Percentiles rank a stretch among this genome's conserved stretches.
These are phyloP conservation scores for Notarius lentiginosus DNA, from an alignment of 2,113 vertebrate genomes.

Conservation along the genomic window DNA sequence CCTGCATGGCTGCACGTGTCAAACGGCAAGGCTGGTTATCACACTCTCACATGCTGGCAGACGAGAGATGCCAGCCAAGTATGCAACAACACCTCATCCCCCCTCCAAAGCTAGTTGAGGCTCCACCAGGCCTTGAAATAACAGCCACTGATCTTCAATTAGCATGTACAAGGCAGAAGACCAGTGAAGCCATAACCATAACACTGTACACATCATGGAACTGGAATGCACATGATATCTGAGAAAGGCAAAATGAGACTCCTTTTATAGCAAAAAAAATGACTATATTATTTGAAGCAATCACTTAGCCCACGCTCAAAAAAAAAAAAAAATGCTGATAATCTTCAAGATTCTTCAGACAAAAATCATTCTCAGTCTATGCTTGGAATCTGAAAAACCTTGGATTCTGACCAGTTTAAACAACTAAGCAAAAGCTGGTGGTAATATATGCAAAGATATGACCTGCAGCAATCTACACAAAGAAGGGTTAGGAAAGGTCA, in stretches of 20 bases:
- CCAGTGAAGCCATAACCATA: neutral
- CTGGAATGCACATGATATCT: slow-evolving; percentile 1
- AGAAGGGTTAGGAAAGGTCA: slow-evolving; percentile 70
- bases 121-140: slow-evolving; percentile 27
- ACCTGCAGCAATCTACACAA: slow-evolving; percentile 64
- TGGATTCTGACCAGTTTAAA: slow-evolving; percentile 61
- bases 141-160: slow-evolving; percentile 40
- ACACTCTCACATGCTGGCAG: slow-evolving; percentile 65
- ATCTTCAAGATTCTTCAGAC: slow-evolving; percentile 54
- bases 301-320: neutral
- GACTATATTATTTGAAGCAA: neutral
- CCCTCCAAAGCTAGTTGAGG: slow-evolving; percentile 48
- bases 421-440: slow-evolving; percentile 42
- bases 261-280: neutral
- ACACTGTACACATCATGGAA: neutral
- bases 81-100: slow-evolving; percentile 52
- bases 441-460: slow-evolving; percentile 78
- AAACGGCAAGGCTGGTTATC: slow-evolving; percentile 68
- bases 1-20: slow-evolving; percentile 61
- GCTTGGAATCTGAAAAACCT: slow-evolving; percentile 63
- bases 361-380: neutral
- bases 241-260: slow-evolving; percentile 4
- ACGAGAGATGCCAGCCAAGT: slow-evolving; percentile 63
- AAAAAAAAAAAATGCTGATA: slow-evolving; percentile 19
- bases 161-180: slow-evolving; percentile 14